Base-by-base conservation (phyloP, 1,140 invertebrate genomes). In the Aricia agestis region DNA sequence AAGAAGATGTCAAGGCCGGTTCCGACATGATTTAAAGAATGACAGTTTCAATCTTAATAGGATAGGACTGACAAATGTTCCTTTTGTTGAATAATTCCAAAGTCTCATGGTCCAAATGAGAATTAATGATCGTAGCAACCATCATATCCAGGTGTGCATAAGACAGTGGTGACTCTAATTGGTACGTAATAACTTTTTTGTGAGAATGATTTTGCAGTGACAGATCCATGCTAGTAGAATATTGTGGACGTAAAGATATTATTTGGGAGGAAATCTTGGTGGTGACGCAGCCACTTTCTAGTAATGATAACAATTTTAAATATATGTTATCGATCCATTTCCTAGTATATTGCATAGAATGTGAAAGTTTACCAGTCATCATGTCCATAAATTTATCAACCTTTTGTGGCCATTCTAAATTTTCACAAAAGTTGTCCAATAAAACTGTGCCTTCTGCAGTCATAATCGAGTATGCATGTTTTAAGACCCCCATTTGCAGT, bases 41-140 rank as follows among this genome's bases (percentile, higher is more conserved):
- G n/a, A n/a, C 32, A 32, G 2, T 32, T 32, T 32, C 32, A 6
- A 6, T 32, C 6, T 80, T 81, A 5, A 82, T 15, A 15, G 82
- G 42, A 31, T 86, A 86, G 1, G 82, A 80, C 9, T 86, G 78
- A 68, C 84, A 86, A 9, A 83, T 73, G 25, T 85, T 89, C 31
- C 72, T 83, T 7, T 77, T 76, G n/a, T 82, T 70, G 58, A 78
- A 89, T 0, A 31, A 69, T 68, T 83, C 67, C 2, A 84, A 15
- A 6, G 84, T 74, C 6, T 78, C 71, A 1, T 70, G 66, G 15
- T 80, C 77, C 0, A 89, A 69, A 66, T 87, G 75, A 6, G 45
- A 63, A 66, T 89, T 89, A 0, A 87, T 75, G 65, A 87, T 78
- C 7, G 78, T 68, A n/a, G 82, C 78, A 65, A 82, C 84, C 13